phyloP scores from a whole-genome alignment of 2,113 vertebrate species.

The Oceanites oceanicus region DNA sequence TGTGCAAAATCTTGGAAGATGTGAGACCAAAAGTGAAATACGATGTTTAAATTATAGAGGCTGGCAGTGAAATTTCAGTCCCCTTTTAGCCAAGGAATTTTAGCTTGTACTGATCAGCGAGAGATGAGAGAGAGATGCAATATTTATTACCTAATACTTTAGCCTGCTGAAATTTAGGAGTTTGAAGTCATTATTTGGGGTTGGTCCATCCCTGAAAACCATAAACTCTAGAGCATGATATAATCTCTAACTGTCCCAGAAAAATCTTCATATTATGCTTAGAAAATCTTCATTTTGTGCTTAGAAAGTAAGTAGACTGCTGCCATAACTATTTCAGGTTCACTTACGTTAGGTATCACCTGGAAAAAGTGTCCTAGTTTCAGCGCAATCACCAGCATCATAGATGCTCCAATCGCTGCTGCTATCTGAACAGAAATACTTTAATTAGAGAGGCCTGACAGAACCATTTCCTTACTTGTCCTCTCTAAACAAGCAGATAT shows the following conservation, averaged over 20 bases:
- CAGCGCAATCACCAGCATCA: slow-evolving; percentile 66
- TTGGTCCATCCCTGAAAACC: not conserved
- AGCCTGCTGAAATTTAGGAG: not conserved
- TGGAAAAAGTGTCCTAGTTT: slow-evolving; percentile 55
- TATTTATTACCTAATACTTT: not conserved
- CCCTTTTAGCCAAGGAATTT: not conserved
- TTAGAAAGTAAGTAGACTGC: not conserved
- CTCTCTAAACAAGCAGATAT: not conserved
- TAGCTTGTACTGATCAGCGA: not conserved
- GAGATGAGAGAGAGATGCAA: not conserved
- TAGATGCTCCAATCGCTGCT: slow-evolving; percentile 60
- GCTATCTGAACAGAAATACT: slow-evolving; percentile 69
- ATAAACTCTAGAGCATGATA: not conserved
- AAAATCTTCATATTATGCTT: not conserved
- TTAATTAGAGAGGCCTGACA: not conserved
- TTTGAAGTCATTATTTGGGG: not conserved
- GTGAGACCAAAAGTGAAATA: not conserved
- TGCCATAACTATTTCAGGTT: not conserved
- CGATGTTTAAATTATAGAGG: not conserved
- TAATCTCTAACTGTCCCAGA: not conserved
- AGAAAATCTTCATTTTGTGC: not conserved
- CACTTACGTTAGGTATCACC: slow-evolving; percentile 68
- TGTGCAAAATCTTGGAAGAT: not conserved
- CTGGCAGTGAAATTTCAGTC: not conserved
- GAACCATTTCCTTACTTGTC: not conserved